A percentile compares a stretch with the other conserved stretches of the same genome.
Evolutionary conservation across 2,888 invertebrate genomes (phyloP).

Genomic region (Craniophora ligustri): DNA sequence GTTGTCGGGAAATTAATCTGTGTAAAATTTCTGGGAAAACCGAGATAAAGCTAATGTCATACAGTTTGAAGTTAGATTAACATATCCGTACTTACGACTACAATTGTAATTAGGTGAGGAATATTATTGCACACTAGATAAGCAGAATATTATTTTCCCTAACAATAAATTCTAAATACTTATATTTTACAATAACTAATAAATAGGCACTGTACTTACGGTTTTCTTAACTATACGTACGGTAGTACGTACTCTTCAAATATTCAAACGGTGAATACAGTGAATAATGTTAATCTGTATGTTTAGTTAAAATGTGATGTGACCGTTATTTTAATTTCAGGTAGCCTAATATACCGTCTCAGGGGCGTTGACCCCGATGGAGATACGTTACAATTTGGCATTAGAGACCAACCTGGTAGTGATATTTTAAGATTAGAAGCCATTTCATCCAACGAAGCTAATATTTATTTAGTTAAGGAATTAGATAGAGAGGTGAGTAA

Average conservation of each 20-base stretch:
- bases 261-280: slow-evolving; percentile 35
- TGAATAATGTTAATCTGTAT: slow-evolving; percentile 32
- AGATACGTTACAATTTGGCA: slow-evolving; percentile 94
- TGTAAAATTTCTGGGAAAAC: no score
- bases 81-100: no score
- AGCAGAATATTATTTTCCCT: no score
- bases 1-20: no score
- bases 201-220: no score
- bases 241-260: slow-evolving; percentile 32
- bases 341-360: slow-evolving; percentile 94
- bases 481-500: slow-evolving; percentile 95
- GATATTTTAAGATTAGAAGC: slow-evolving; percentile 95
- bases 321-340: slow-evolving; percentile 84
- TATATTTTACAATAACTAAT: no score
- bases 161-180: no score
- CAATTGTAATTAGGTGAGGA: no score
- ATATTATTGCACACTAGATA: no score
- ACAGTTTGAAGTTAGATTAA: no score
- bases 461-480: slow-evolving; percentile 95
- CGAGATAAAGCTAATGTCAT: no score
- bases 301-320: slow-evolving; percentile 37
- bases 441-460: slow-evolving; percentile 94
- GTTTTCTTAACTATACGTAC: slow-evolving; percentile 46
- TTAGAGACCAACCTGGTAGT: slow-evolving; percentile 93
- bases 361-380: slow-evolving; percentile 95